A percentile compares a stretch with the other conserved stretches of the same genome.
Conservation (phyloP, 2,113 vertebrate species). For the Coreoperca whiteheadi region DNA sequence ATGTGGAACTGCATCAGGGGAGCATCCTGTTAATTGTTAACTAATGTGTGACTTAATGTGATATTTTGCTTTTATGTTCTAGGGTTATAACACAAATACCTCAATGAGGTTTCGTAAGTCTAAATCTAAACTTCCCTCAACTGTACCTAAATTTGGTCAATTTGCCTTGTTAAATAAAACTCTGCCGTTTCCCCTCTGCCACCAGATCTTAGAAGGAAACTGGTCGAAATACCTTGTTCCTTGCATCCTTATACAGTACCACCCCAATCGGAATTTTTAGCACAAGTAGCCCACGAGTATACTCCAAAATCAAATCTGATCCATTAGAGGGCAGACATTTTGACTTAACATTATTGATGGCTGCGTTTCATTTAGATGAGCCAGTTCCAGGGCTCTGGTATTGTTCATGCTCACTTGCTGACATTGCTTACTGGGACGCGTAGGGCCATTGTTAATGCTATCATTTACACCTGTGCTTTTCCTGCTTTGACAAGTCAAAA, state of each 20-base stretch:
- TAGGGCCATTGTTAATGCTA: background rate
- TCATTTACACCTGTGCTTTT: background rate
- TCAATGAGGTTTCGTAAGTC: background rate
- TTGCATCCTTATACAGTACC: background rate
- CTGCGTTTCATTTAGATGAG: background rate
- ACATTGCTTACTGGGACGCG: too few relatives aligned
- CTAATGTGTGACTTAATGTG: background rate
- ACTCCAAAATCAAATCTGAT: background rate
- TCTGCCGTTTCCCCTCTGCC: background rate
- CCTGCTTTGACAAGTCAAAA: background rate
- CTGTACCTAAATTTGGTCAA: background rate
- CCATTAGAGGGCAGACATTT: background rate
- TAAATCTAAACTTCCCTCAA: background rate
- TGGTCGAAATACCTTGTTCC: background rate
- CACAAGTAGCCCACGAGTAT: background rate
- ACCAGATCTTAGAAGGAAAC: background rate
- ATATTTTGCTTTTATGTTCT: background rate
- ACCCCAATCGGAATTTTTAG: background rate
- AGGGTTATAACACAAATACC: background rate
- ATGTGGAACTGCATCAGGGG: background rate
- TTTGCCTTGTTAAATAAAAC: background rate
- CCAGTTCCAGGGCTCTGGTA: background rate
- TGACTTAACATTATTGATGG: background rate
- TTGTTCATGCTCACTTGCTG: background rate
- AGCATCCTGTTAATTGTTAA: constrained; percentile 11